Evolutionary conservation across 1,140 invertebrate genomes (phyloP).

Genomic region (Kradibia gibbosae): DNA sequence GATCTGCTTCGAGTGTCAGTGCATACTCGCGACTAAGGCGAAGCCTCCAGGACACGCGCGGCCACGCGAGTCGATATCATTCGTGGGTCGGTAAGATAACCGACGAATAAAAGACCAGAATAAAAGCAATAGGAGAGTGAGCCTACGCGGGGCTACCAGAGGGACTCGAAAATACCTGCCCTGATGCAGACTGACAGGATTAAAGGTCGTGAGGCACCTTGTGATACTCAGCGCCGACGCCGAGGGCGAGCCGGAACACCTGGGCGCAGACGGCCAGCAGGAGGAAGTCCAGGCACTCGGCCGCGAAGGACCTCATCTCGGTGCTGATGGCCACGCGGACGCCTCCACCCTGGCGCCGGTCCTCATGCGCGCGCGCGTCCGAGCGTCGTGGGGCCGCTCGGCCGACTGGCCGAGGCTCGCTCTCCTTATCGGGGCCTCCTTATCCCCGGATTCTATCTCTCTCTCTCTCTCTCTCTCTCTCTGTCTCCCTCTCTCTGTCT

Average conservation of each 20-base stretch:
- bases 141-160: too few relatives aligned
- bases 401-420: slow-evolving; percentile 27
- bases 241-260: slow-evolving; percentile 63
- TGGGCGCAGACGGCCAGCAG: slow-evolving; percentile 60
- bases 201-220: slow-evolving; percentile 55
- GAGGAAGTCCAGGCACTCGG: slow-evolving; percentile 61
- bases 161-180: too few relatives aligned
- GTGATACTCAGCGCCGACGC: slow-evolving; percentile 61
- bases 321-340: not conserved
- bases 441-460: not conserved
- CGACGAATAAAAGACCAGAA: too few relatives aligned
- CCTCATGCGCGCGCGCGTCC: slow-evolving; percentile 31
- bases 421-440: not conserved
- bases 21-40: too few relatives aligned
- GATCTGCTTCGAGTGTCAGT: too few relatives aligned
- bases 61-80: too few relatives aligned
- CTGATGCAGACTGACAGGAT: too few relatives aligned
- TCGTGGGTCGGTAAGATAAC: too few relatives aligned
- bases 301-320: slow-evolving; percentile 53
- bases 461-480: slow-evolving; percentile 1
- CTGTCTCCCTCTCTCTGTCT: slow-evolving; percentile 24
- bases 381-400: slow-evolving; percentile 31
- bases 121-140: too few relatives aligned
- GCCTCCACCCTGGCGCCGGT: not conserved
- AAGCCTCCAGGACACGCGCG: too few relatives aligned